A percentile compares a stretch with the other conserved stretches of the same genome.
phyloP scores from a whole-genome alignment of 2,113 vertebrate genomes.

The Muscicapa adusta region DNA sequence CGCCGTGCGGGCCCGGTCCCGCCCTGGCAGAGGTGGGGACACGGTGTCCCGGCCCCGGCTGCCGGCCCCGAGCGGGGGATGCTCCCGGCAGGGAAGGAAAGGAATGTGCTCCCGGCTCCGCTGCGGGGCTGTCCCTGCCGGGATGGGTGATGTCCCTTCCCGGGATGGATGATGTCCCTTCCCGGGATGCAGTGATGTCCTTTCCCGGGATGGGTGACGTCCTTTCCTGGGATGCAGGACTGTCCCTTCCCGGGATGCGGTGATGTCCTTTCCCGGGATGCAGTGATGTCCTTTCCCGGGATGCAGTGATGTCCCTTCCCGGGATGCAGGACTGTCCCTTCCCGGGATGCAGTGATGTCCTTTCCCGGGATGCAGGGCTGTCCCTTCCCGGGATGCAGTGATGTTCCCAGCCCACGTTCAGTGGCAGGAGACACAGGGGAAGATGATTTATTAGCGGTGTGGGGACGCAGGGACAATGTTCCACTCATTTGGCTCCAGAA shows the following conservation, averaged over 20 bases:
- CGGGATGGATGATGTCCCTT: no score
- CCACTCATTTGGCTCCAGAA: rapidly evolving
- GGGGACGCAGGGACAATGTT: not conserved
- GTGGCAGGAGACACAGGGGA: not conserved
- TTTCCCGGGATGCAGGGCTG: no score
- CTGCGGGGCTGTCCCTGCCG: not conserved
- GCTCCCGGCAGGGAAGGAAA: not conserved
- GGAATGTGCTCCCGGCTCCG: not conserved
- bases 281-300: not conserved
- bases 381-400: no score
- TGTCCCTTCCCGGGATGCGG: not conserved
- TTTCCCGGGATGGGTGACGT: not conserved
- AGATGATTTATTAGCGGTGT: rapidly evolving
- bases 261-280: not conserved
- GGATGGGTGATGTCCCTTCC: not conserved
- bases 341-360: not conserved
- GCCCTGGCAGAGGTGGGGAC: not conserved
- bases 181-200: not conserved
- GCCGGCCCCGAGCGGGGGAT: not conserved
- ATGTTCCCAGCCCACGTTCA: not conserved
- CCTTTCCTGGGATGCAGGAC: not conserved
- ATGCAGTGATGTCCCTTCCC: not conserved
- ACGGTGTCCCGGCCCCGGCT: not conserved
- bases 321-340: not conserved
- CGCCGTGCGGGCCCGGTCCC: not conserved